Evolutionary conservation across 1,140 invertebrate genomes (phyloP), one percentile per base, ranked within the genome.

Genomic region (Scaptomyza graminum): DNA sequence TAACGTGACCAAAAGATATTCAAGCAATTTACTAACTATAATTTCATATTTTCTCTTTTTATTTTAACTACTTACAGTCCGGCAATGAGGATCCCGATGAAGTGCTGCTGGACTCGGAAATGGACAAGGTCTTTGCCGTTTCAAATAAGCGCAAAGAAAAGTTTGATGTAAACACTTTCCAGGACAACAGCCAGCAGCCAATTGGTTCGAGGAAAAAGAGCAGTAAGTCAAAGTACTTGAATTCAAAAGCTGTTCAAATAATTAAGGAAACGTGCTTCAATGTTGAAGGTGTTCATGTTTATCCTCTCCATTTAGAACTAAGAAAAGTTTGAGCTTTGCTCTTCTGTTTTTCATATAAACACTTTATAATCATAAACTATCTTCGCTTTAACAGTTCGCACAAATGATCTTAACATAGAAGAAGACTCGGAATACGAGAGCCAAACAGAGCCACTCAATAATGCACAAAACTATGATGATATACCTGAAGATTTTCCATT

Each of bases 61-160:
- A n/a, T 46, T 13, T 4, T 8, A 22, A 22, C 18, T 22, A 49
- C 28, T 12, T 93, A 91, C 80, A 91, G 85, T 92, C 93, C 90
- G 93, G 93, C 74, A 92, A 94, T 94, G 93, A 93, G 89, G 90
- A 93, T 88, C 93, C 94, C 92, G 92, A 93, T 89, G 94, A 94
- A 90, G 94, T 95, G 71, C 93, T 94, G 72, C 92, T 96, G 92
- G 95, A 96, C 92, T 95, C 95, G 92, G 95, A 96, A 93, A 96
- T 95, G 94, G 95, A 95, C 90, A 96, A 96, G 92, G 95, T 96
- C 67, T 96, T 96, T 91, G 94, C 94, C 79, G 79, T 83, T 79
- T 77, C 75, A 55, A 83, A 61, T 62, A 46, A 65, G 15, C 80
- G 81, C 57, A 90, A 90, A 52, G 94, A 94, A 47, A 94, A 94